Conservation (phyloP, 2,888 invertebrate species). For the Leptura quadrifasciata region DNA sequence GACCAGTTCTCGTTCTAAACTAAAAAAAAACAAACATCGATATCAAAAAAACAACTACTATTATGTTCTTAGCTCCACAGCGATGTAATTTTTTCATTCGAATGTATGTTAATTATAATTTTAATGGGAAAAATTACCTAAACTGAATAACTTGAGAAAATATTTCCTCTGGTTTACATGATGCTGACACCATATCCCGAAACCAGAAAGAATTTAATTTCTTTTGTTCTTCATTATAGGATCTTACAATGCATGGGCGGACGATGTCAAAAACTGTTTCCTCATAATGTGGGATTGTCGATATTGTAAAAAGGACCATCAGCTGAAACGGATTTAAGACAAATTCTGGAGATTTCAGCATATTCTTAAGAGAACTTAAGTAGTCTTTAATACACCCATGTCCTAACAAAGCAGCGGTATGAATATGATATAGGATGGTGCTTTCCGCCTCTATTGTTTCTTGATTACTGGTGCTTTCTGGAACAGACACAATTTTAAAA, state of each 20-base stretch:
- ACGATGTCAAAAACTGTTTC: constrained; percentile 73
- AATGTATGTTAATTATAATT: constrained; percentile 5
- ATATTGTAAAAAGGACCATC: constrained; percentile 77
- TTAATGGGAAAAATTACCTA: constrained; percentile 69
- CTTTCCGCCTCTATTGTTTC: constrained; percentile 79
- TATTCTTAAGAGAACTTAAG: constrained; percentile 73
- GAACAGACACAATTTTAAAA: constrained; percentile 46
- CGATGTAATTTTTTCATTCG: no score
- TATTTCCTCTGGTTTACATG: constrained; percentile 71
- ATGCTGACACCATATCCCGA: constrained; percentile 71
- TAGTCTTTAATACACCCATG: constrained; percentile 74
- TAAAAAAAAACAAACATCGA: constrained; percentile 56
- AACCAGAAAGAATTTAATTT: constrained; percentile 76
- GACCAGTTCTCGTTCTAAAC: constrained; percentile 75
- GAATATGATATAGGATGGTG: constrained; percentile 78
- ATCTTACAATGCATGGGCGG: constrained; percentile 65
- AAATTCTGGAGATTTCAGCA: constrained; percentile 77
- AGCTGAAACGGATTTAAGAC: constrained; percentile 80
- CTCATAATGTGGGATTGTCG: constrained; percentile 73
- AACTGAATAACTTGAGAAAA: constrained; percentile 74
- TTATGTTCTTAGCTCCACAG: no score
- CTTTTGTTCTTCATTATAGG: constrained; percentile 68
- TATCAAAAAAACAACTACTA: neutral
- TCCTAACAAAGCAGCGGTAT: constrained; percentile 72
- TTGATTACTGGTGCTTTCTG: constrained; percentile 73